phyloP scores from a whole-genome alignment of 2,888 invertebrate species.

The Bellardia bayeri region DNA sequence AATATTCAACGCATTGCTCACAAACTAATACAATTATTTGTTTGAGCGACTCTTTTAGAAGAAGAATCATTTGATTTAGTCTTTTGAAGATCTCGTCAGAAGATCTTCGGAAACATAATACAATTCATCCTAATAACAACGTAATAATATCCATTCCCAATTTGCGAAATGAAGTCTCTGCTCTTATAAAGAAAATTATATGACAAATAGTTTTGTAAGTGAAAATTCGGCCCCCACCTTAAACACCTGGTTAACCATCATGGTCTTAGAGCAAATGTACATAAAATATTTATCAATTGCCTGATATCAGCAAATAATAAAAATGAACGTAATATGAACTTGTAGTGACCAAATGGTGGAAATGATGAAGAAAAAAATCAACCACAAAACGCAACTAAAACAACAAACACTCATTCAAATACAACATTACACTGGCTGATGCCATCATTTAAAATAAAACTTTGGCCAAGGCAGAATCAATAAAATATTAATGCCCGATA shows the following conservation, averaged over 20 bases:
- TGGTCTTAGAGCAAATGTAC: conserved; percentile 67
- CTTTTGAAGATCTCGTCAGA: too few species aligned
- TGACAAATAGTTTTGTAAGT: too few species aligned
- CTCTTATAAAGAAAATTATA: too few species aligned
- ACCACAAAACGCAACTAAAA: conserved; percentile 42
- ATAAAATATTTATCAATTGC: conserved; percentile 77
- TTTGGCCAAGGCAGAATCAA: conserved; percentile 75
- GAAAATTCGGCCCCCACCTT: too few species aligned
- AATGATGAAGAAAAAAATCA: conserved; percentile 40
- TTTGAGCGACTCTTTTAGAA: too few species aligned
- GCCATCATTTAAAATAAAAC: conserved; percentile 74
- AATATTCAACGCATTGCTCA: too few species aligned
- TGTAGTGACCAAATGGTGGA: conserved; percentile 59
- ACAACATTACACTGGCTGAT: conserved; percentile 63
- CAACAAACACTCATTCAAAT: conserved; percentile 51
- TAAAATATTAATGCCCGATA: conserved; percentile 80
- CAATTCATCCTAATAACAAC: too few species aligned
- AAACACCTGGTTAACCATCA: background rate
- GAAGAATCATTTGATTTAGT: too few species aligned
- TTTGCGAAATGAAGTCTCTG: too few species aligned
- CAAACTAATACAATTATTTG: too few species aligned
- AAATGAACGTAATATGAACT: conserved; percentile 68
- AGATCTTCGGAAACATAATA: too few species aligned
- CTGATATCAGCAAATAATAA: conserved; percentile 76
- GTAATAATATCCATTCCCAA: too few species aligned